phyloP scores from a whole-genome alignment of 2,113 vertebrate genomes.

The Lontra canadensis region DNA sequence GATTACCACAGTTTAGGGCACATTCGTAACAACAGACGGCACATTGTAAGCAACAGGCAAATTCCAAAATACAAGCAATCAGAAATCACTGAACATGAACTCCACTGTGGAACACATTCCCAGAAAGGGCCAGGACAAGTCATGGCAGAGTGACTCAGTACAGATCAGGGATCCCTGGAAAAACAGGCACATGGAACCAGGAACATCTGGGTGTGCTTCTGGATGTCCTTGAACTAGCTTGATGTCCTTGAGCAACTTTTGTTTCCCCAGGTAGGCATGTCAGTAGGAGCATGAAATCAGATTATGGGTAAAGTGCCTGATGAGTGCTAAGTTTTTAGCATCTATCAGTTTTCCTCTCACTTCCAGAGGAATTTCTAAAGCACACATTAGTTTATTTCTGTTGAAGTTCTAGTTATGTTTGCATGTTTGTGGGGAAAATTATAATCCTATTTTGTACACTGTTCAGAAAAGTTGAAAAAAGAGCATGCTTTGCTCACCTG shows the following conservation, averaged over 20 bases:
- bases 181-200: background rate
- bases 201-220: background rate
- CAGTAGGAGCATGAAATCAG: background rate
- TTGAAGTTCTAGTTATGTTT: background rate
- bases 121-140: background rate
- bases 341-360: background rate
- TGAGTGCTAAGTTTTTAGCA: background rate
- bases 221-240: background rate
- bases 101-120: background rate
- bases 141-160: background rate
- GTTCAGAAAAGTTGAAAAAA: conserved; percentile 32
- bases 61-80: conserved; percentile 6
- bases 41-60: background rate
- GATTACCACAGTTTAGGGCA: background rate
- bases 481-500: background rate
- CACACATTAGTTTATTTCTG: background rate
- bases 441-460: background rate
- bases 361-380: background rate
- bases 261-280: background rate
- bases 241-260: background rate
- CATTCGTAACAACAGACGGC: conserved; percentile 15
- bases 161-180: background rate
- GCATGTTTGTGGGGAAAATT: background rate
- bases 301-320: background rate
- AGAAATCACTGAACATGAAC: conserved; percentile 12